Percentiles rank a stretch among this genome's conserved stretches.
Conservation (phyloP, 2,888 invertebrate species). For the Drosophila diplacantha region DNA sequence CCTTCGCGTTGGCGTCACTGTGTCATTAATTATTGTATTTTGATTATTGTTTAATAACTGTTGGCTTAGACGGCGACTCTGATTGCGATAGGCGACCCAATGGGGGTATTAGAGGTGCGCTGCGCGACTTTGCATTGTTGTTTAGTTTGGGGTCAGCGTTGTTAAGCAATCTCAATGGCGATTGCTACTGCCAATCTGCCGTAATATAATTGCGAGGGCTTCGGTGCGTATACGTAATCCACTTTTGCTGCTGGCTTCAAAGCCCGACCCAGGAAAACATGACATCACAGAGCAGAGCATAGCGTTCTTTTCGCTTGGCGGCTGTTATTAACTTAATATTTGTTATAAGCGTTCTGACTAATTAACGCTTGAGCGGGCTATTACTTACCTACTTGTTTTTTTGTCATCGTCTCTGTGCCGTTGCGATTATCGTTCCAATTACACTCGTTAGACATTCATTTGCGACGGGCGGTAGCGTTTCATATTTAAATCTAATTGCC, state of each 20-base stretch:
- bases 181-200: conserved; percentile 21
- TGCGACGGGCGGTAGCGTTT: conserved; percentile 34
- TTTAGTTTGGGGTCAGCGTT: conserved; percentile 57
- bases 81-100: conserved; percentile 28
- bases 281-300: conserved; percentile 18
- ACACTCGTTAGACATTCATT: conserved; percentile 59
- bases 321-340: conserved; percentile 45
- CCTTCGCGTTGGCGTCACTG: conserved; percentile 16
- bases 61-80: conserved; percentile 37
- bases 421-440: conserved; percentile 50
- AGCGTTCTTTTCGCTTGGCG: conserved; percentile 13
- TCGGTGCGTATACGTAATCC: conserved; percentile 43
- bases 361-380: conserved; percentile 34
- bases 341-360: conserved; percentile 44
- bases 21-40: conserved; percentile 63
- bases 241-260: neutral
- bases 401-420: conserved; percentile 21
- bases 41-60: conserved; percentile 61
- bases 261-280: conserved; percentile 16
- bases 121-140: conserved; percentile 39
- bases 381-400: conserved; percentile 24
- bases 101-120: conserved; percentile 25
- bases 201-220: conserved; percentile 20
- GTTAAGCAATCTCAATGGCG: conserved; percentile 18
- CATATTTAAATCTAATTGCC: conserved; percentile 61